phyloP scores from a whole-genome alignment of 2,888 invertebrate genomes.

The Notodonta dromedarius region DNA sequence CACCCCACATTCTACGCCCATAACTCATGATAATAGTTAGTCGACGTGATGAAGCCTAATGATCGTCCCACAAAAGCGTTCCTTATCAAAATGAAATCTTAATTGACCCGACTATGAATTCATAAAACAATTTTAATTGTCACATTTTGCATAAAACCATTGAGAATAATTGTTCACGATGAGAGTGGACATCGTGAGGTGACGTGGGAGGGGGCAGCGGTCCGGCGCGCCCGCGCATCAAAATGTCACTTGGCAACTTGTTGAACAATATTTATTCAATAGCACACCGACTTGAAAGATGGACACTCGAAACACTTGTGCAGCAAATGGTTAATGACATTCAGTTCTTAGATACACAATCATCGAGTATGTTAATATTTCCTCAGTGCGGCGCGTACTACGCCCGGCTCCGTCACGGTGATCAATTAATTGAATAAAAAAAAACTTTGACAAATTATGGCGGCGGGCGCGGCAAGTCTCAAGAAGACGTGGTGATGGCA shows the following conservation, averaged over 20 bases:
- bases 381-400: slow-evolving; percentile 47
- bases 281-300: slow-evolving; percentile 67
- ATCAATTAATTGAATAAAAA: slow-evolving; percentile 73
- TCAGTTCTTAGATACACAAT: slow-evolving; percentile 73
- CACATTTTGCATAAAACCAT: slow-evolving; percentile 72
- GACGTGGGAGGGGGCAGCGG: slow-evolving; percentile 60
- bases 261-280: slow-evolving; percentile 81
- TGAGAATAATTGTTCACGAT: slow-evolving; percentile 70
- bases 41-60: slow-evolving; percentile 60
- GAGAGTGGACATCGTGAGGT: slow-evolving; percentile 59
- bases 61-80: slow-evolving; percentile 63
- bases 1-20: slow-evolving; percentile 9
- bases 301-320: slow-evolving; percentile 73
- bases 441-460: slow-evolving; percentile 75
- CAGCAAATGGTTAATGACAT: slow-evolving; percentile 79
- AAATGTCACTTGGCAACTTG: slow-evolving; percentile 80
- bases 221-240: slow-evolving; percentile 54
- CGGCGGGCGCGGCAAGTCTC: slow-evolving; percentile 58
- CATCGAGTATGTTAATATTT: slow-evolving; percentile 70
- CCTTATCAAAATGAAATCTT: slow-evolving; percentile 80
- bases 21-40: slow-evolving; percentile 39
- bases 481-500: slow-evolving; percentile 55
- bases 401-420: slow-evolving; percentile 51
- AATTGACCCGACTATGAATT: slow-evolving; percentile 72
- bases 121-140: slow-evolving; percentile 79